Evolutionary conservation across 2,888 invertebrate genomes (phyloP).

Genomic region (Temnothorax ravouxi): DNA sequence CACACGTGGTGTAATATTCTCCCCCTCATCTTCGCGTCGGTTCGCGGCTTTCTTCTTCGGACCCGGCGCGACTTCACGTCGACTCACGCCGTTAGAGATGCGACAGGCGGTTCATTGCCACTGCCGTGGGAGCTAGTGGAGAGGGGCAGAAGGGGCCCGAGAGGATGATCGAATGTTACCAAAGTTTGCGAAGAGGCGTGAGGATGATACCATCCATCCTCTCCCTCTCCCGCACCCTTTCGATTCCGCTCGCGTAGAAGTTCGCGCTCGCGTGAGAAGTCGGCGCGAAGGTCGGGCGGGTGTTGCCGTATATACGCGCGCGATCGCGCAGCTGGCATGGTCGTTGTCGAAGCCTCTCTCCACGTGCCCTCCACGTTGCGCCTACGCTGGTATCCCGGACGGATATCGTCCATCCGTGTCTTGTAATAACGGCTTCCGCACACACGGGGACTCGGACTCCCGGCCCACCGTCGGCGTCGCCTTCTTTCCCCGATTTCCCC

Average conservation of each 20-base stretch:
- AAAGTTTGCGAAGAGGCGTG: constrained; percentile 77
- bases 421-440: constrained; percentile 67
- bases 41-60: constrained; percentile 61
- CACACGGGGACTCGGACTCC: neutral
- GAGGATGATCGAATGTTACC: constrained; percentile 82
- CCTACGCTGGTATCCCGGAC: constrained; percentile 19
- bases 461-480: neutral
- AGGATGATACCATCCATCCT: constrained; percentile 78
- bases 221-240: constrained; percentile 42
- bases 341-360: constrained; percentile 35
- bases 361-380: constrained; percentile 52
- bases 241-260: constrained; percentile 58
- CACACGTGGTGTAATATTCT: constrained; percentile 85
- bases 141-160: constrained; percentile 34
- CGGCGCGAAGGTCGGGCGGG: constrained; percentile 38
- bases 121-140: neutral
- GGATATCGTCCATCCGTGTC: constrained; percentile 61
- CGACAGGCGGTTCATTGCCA: constrained; percentile 78
- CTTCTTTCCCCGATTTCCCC: constrained; percentile 16
- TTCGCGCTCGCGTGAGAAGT: constrained; percentile 51
- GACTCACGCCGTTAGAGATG: constrained; percentile 79
- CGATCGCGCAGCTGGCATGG: constrained; percentile 45
- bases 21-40: constrained; percentile 69
- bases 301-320: constrained; percentile 2
- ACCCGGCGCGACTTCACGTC: constrained; percentile 60